phyloP scores from a whole-genome alignment of 2,113 vertebrate species.

The Bostrychus sinensis region DNA sequence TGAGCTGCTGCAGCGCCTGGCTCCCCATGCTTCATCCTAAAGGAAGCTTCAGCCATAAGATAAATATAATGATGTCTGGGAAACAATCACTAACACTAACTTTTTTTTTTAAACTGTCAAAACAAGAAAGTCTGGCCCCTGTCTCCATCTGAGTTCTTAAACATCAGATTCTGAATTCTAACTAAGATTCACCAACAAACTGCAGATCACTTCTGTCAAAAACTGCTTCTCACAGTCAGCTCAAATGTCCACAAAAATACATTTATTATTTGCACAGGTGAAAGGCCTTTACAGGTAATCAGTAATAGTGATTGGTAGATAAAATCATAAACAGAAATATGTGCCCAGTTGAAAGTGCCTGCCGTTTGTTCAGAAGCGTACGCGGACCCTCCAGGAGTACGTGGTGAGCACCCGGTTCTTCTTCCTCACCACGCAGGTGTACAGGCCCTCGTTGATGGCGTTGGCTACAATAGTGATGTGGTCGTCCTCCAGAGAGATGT shows the following conservation, averaged over 20 bases:
- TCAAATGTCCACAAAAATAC: slow-evolving; percentile 35
- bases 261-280: slow-evolving; percentile 66
- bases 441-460: slow-evolving; percentile 94
- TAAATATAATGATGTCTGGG: too few relatives aligned
- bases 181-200: slow-evolving; percentile 45
- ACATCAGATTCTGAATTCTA: too few relatives aligned
- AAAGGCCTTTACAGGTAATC: slow-evolving; percentile 53
- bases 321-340: slow-evolving; percentile 48
- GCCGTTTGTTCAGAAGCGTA: slow-evolving; percentile 78
- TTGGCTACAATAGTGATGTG: slow-evolving; percentile 95
- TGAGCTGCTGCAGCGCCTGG: too few relatives aligned
- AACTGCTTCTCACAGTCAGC: slow-evolving; percentile 32
- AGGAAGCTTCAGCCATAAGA: too few relatives aligned
- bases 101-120: too few relatives aligned
- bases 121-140: too few relatives aligned
- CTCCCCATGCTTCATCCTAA: too few relatives aligned
- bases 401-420: slow-evolving; percentile 89
- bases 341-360: slow-evolving; percentile 61
- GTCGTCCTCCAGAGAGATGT: slow-evolving; percentile 88
- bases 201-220: slow-evolving; percentile 20
- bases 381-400: slow-evolving; percentile 93
- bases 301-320: slow-evolving; percentile 9
- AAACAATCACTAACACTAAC: too few relatives aligned
- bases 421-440: slow-evolving; percentile 92
- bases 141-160: too few relatives aligned